phyloP scores from a whole-genome alignment of 2,113 vertebrate genomes.

The Ophthalmolycus amberensis region DNA sequence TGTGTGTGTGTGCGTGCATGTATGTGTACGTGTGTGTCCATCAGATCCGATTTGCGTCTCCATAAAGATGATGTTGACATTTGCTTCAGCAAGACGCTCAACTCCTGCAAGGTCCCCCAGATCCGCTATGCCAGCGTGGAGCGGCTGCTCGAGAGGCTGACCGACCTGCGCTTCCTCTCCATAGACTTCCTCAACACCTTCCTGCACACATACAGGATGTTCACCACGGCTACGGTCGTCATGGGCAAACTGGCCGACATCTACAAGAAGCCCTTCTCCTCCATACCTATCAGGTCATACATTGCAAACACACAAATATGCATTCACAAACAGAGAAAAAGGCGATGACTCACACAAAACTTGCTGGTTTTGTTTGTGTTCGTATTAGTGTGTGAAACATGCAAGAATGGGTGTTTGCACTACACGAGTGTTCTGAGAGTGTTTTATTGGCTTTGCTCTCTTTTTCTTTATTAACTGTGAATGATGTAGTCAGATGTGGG shows the following conservation, averaged over 20 bases:
- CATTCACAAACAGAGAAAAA: slow-evolving; percentile 9
- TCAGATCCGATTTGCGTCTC: slow-evolving; percentile 95
- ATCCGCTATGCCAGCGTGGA: slow-evolving; percentile 97
- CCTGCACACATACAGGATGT: slow-evolving; percentile 98
- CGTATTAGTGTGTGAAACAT: not conserved
- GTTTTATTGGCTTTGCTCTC: not conserved
- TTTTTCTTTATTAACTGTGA: slow-evolving; percentile 2
- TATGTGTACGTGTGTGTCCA: slow-evolving; percentile 63
- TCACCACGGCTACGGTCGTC: slow-evolving; percentile 92
- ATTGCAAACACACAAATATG: slow-evolving; percentile 21
- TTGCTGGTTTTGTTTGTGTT: slow-evolving; percentile 7
- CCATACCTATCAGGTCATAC: slow-evolving; percentile 93
- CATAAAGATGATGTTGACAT: slow-evolving; percentile 98
- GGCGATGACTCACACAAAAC: not conserved
- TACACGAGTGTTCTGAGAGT: not conserved
- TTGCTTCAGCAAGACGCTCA: slow-evolving; percentile 99
- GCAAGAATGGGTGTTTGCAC: not conserved
- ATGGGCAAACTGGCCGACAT: slow-evolving; percentile 96
- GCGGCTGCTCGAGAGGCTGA: slow-evolving; percentile 94
- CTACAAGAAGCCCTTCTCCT: slow-evolving; percentile 96
- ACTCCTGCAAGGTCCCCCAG: slow-evolving; percentile 99
- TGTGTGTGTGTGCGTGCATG: slow-evolving; percentile 72
- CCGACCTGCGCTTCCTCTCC: slow-evolving; percentile 96
- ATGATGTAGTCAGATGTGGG: slow-evolving; percentile 21
- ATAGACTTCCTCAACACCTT: slow-evolving; percentile 99